Evolutionary conservation across 1,140 invertebrate genomes (phyloP), one percentile per base, ranked within the genome.

Genomic region (Andricus grossulariae): DNA sequence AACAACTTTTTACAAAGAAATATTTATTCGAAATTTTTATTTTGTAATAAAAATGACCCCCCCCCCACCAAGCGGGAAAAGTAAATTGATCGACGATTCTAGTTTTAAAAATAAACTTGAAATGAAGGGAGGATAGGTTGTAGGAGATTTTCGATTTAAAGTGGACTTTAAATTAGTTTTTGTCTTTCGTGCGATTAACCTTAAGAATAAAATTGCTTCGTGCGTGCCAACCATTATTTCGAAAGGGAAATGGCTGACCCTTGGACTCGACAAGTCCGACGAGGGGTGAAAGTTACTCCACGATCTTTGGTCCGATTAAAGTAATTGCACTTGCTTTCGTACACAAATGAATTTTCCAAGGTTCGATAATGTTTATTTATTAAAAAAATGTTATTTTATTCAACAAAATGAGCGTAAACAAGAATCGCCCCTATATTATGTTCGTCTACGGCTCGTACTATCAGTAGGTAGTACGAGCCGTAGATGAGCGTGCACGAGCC

Each of bases 141-240:
- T 10, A 45, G 39, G 39, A 39, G 60, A 66, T 66, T 66, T 39
- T 32, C 60, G 60, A 66, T 66, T 66, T 39, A 16, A 45, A 21
- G 60, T 66, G 60, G 60, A 66, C 60, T 66, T 66, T 66, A 39
- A 66, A 66, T 66, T 66, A 66, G 60, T 66, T 66, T 66, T 66
- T 66, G 60, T 66, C 60, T 66, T 39, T 39, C 60, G 60, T 66
- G 60, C 25, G 60, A 66, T 66, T 66, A 66, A 45, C 25, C 25
- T 16, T 39, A 66, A 66, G 60, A 66, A 32, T 25, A 66, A 66
- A 66, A 66, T 66, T 66, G 60, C 60, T 66, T 66, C 60, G 60
- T 66, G 60, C 60, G 60, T 66, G 32, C 25, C 8, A 39, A 45
- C 60, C 60, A 66, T 66, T 66, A 66, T 60, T 60, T 25, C 55